Percentiles rank a stretch among this genome's conserved stretches.
Evolutionary conservation across 2,888 invertebrate species (phyloP).

Genomic region (Therioaphis trifolii): DNA sequence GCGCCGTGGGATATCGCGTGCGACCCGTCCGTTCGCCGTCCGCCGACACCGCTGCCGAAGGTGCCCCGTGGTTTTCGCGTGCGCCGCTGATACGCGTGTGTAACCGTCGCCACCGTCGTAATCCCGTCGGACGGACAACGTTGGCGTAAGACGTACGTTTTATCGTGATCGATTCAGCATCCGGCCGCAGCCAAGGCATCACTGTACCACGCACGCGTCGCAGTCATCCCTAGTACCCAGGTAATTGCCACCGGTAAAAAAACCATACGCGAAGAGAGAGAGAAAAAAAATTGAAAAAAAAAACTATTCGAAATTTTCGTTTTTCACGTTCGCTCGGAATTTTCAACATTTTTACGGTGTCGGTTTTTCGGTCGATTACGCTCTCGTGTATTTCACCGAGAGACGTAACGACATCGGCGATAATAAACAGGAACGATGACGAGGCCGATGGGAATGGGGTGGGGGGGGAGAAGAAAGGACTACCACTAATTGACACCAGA

Average conservation of each 20-base stretch:
- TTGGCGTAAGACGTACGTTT: neutral
- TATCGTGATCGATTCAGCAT: neutral
- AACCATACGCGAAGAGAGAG: neutral
- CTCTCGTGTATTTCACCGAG: too few species aligned
- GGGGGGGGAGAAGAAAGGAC: neutral
- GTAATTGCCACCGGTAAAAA: neutral
- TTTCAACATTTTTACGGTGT: too few species aligned
- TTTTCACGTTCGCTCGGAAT: too few species aligned
- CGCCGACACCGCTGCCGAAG: neutral
- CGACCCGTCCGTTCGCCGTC: neutral
- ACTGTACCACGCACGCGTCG: neutral
- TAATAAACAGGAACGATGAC: too few species aligned
- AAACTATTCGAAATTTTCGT: too few species aligned
- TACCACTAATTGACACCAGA: neutral
- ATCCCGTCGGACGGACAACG: neutral
- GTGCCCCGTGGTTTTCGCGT: neutral
- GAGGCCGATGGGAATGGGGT: too few species aligned
- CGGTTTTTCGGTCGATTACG: too few species aligned
- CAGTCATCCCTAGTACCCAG: constrained; percentile 20
- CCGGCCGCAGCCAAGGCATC: neutral
- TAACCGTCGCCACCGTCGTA: neutral
- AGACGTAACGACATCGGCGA: too few species aligned
- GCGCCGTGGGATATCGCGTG: constrained; percentile 43
- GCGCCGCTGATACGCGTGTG: neutral
- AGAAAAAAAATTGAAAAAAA: neutral